phyloP scores from a whole-genome alignment of 2,797 vertebrate genomes.

The Numenius phaeopus region DNA sequence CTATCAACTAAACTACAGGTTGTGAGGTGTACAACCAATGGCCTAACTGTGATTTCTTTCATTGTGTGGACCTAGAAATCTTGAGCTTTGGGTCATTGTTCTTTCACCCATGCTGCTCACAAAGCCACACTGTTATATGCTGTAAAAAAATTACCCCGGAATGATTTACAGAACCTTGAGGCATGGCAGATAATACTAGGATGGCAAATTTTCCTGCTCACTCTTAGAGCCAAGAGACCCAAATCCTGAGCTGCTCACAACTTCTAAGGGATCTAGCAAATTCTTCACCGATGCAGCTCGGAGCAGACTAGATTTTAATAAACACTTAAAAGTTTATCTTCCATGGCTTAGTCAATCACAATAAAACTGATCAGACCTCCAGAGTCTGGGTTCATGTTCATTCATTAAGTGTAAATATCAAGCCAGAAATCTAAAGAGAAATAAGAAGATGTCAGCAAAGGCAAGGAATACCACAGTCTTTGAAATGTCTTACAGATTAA shows the following conservation, averaged over 20 bases:
- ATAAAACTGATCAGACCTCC: not conserved
- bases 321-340: not conserved
- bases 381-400: constrained; percentile 5
- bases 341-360: not conserved
- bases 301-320: not conserved
- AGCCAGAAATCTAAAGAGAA: constrained; percentile 24
- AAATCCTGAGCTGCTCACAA: not conserved
- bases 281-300: not conserved
- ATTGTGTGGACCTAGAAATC: accelerated
- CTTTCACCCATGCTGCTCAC: not conserved
- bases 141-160: not conserved
- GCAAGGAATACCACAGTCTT: not conserved
- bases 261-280: not conserved
- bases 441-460: not conserved
- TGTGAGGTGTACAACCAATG: not conserved
- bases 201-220: accelerated
- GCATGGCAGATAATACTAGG: not conserved
- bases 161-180: not conserved
- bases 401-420: constrained; percentile 63
- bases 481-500: constrained; percentile 23
- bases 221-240: not conserved
- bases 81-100: not conserved
- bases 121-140: not conserved
- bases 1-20: not conserved
- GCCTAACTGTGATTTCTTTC: not conserved